Percentiles rank a stretch among this genome's conserved stretches.
Conservation (phyloP, 2,888 invertebrate species). For the Lycaena phlaeas region DNA sequence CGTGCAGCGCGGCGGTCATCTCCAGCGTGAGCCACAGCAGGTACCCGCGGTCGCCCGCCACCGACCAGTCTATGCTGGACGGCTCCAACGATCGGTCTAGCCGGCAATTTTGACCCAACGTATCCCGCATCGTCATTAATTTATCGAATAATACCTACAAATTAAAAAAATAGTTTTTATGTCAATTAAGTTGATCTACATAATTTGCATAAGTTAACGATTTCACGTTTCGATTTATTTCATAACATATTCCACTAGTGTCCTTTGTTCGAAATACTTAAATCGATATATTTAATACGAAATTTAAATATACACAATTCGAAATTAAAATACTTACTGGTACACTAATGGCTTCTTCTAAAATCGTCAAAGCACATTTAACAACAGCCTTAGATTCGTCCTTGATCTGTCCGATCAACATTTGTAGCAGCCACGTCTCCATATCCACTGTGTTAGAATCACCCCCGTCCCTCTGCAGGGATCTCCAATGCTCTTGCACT, state of each 20-base stretch:
- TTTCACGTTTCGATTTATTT: too few relatives aligned
- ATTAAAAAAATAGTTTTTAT: constrained; percentile 9
- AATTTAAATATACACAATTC: too few relatives aligned
- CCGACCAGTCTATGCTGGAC: constrained; percentile 77
- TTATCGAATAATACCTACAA: constrained; percentile 80
- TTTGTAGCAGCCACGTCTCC: constrained; percentile 88
- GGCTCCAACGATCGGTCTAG: constrained; percentile 80
- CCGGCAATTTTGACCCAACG: constrained; percentile 63
- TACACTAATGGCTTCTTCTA: constrained; percentile 95
- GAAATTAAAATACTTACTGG: constrained; percentile 74
- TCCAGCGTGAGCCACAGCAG: constrained; percentile 83
- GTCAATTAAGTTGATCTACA: too few relatives aligned
- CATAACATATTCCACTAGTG: too few relatives aligned
- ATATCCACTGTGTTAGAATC: constrained; percentile 72
- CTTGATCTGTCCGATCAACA: constrained; percentile 87
- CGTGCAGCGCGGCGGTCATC: constrained; percentile 79
- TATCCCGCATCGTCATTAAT: constrained; percentile 81
- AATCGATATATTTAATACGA: too few relatives aligned
- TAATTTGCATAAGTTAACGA: too few relatives aligned
- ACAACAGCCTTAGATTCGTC: constrained; percentile 88
- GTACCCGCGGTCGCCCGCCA: constrained; percentile 84
- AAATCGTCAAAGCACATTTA: constrained; percentile 83
- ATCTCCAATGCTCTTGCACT: constrained; percentile 38
- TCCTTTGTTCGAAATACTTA: too few relatives aligned
- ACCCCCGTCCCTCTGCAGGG: constrained; percentile 34